phyloP scores from a whole-genome alignment of 1,140 invertebrate species.

The Metaphire vulgaris region DNA sequence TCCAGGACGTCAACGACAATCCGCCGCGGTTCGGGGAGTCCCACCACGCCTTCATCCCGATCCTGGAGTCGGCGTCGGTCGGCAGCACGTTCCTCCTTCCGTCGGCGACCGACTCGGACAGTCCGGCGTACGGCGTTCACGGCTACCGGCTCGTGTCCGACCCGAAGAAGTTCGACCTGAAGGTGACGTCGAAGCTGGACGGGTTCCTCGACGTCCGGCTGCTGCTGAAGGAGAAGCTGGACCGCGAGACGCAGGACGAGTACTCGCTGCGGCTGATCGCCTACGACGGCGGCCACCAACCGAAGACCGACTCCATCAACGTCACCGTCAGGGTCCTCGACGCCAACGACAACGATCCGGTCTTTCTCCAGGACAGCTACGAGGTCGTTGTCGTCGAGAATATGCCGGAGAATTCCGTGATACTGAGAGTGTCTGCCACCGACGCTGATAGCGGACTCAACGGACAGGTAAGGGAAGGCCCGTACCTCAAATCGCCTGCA shows the following conservation, averaged over 20 bases:
- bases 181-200: background rate
- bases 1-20: background rate
- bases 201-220: background rate
- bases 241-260: background rate
- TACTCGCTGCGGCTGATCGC: background rate
- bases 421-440: slow-evolving; percentile 55
- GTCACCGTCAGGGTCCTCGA: background rate
- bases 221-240: background rate
- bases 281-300: background rate
- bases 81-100: background rate
- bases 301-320: background rate
- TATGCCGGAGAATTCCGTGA: slow-evolving; percentile 56
- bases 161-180: background rate
- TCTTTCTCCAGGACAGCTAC: background rate
- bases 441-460: slow-evolving; percentile 15
- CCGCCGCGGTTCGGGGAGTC: background rate
- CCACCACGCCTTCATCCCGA: background rate
- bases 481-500: too few relatives aligned
- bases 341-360: background rate
- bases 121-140: background rate
- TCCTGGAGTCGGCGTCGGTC: background rate
- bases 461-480: too few relatives aligned
- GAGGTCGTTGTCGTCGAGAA: background rate
- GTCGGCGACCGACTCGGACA: background rate
- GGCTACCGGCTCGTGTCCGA: background rate